Base-by-base conservation (phyloP, 2,113 vertebrate species). In the Arothron firmamentum region DNA sequence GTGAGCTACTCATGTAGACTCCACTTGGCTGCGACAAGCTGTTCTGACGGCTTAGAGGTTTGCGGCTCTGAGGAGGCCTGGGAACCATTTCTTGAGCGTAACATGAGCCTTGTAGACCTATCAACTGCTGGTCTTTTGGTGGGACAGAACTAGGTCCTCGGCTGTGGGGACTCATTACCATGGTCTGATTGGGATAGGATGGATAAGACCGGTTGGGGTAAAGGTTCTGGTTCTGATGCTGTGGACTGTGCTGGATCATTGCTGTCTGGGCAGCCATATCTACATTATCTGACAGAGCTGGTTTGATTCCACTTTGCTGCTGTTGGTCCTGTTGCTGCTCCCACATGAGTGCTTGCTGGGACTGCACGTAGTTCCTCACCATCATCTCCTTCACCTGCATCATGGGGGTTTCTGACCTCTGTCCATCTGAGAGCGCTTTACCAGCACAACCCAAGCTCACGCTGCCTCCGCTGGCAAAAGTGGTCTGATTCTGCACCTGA, bases 281-380 rank as follows among this genome's bases (percentile, higher is more conserved):
- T 12, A 90, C 75, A 47, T 63, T 66, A 42, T 90, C 88, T 38
- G 81, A 76, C 5, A 88, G 55, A 31, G 86, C 53, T 15, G 74
- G 68, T 73, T 87, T 87, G 17, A 77, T 80, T 62, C 77, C 80
- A 85, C 62, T 74, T 7, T 62, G 74, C 68, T 5, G 77, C 4
- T 70, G 62, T 9, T 55, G 63, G 14, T 34, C 81, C 65, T 91
- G 88, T 21, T 90, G 92, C 61, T 94, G 92, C 5, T 94, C 94
- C 95, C 96, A 99, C 85, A 96, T 84, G 64, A 98, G 90, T 2
- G 93, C 96, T 87, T 98, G 96, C 82, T 98, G 96, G 0, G 95
- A 94, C 78, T 97, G 94, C 20, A 97, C 93, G 2, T 99, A 98
- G 77, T 92, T 95, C 59, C 95, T 89, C 38, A 97, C 94, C 90